phyloP scores from a whole-genome alignment of 2,797 vertebrate genomes.

The Melanotaenia trifasciata region DNA sequence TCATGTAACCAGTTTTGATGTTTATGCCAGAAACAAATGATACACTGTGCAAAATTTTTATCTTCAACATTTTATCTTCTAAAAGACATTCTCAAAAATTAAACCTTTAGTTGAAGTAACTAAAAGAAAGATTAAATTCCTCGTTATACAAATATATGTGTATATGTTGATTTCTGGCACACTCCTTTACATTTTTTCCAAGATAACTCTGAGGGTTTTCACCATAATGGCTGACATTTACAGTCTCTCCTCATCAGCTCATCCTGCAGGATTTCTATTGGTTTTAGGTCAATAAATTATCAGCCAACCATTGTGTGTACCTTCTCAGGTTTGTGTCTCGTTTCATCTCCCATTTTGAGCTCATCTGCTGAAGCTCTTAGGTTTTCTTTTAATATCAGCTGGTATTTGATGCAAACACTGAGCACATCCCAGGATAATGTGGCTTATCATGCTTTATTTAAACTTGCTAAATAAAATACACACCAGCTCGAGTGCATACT shows the following conservation, averaged over 20 bases:
- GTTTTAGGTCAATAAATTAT: not conserved
- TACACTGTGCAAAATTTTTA: not conserved
- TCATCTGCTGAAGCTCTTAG: not conserved
- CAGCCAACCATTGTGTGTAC: not conserved
- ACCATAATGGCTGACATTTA: not conserved
- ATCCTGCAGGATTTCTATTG: not conserved
- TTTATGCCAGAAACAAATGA: not conserved
- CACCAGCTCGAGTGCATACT: not conserved
- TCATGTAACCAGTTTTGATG: not conserved
- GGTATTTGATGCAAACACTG: not conserved
- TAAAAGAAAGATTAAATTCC: not conserved
- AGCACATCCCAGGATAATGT: not conserved
- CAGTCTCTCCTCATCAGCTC: not conserved
- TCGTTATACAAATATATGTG: not conserved
- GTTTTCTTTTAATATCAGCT: not conserved
- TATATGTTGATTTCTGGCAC: too few species aligned
- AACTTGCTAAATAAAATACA: not conserved
- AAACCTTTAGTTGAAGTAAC: not conserved
- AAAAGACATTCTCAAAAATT: too few species aligned
- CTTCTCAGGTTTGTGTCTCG: not conserved
- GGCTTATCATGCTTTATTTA: not conserved
- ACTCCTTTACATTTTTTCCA: too few species aligned
- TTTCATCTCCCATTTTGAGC: not conserved
- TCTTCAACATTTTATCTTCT: too few species aligned
- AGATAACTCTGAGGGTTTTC: not conserved